Base-by-base conservation (phyloP, 2,888 invertebrate species). In the Junonia oenone region DNA sequence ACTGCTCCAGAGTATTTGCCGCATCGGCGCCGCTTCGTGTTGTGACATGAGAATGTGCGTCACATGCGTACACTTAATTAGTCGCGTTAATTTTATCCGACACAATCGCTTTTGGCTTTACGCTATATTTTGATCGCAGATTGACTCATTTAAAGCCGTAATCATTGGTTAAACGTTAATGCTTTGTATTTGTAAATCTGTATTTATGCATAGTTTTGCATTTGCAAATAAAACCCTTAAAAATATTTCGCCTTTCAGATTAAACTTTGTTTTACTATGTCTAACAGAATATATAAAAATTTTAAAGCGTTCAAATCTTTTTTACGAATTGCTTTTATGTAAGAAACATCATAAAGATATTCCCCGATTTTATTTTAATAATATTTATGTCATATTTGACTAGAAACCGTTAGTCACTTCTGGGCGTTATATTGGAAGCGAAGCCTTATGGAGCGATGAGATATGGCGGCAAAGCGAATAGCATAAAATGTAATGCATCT, bases 401-500 rank as follows among this genome's bases (percentile, higher is more conserved):
- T 58, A 69, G 70, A 71, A 73, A 68, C 70, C 75, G 75, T 83
- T 81, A 78, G 75, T 80, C 77, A 81, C 74, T 66, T 67, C 67
- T 66, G 68, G 64, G 74, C 50, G 52, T 74, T 73, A 75, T 80
- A 81, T 81, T 79, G 78, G 74, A 79, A 78, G 71, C 71, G 73
- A 75, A 75, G 71, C 75, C 71, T 73, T 72, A 73, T 71, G 72
- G 75, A 76, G 68, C 69, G 69, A 67, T 76, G 77, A 81, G 73
- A 78, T 78, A 80, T 76, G 73, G 72, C 68, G 66, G 68, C 68
- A 70, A 72, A 72, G 72, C 71, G 70, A 80, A 76, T 71, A 70
- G 69, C 75, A 73, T 73, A 75, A 76, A 78, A 77, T 76, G 68
- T 77, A 79, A 80, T 81, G 76, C 75, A 75, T 77, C 74, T 76